Conservation (phyloP, 2,797 vertebrate genomes). For the Streptopelia turtur region DNA sequence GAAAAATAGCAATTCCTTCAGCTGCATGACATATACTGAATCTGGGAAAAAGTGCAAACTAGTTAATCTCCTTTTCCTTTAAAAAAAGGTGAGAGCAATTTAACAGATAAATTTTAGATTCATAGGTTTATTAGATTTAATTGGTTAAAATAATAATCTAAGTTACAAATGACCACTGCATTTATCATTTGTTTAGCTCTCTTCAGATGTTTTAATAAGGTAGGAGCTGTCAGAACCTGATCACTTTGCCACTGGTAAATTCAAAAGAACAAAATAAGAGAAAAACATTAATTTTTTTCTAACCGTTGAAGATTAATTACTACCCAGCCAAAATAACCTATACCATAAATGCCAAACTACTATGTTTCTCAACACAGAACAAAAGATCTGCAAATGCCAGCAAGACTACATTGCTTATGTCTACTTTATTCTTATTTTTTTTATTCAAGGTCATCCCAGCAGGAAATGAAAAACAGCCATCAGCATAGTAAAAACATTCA, state of each 20-base stretch:
- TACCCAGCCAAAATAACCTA: constrained; percentile 31
- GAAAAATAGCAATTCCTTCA: not conserved
- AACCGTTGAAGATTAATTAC: not conserved
- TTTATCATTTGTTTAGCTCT: not conserved
- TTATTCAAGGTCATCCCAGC: constrained; percentile 74
- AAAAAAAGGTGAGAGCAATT: not conserved
- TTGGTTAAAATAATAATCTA: not conserved
- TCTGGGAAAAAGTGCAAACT: not conserved
- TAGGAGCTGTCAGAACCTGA: not conserved
- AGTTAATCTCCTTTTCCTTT: not conserved
- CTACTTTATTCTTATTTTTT: constrained; percentile 75
- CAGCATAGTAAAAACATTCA: constrained; percentile 73
- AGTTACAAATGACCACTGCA: not conserved
- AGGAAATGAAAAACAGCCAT: constrained; percentile 78
- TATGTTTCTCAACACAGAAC: constrained; percentile 61
- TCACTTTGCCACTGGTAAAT: not conserved
- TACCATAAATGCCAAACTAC: constrained; percentile 49
- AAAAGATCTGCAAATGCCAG: constrained; percentile 75
- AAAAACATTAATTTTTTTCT: not conserved
- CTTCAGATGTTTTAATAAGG: not conserved
- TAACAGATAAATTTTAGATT: not conserved
- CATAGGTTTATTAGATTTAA: not conserved
- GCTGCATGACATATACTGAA: not conserved
- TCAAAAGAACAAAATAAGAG: not conserved
- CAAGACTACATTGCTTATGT: constrained; percentile 66